phyloP scores from a whole-genome alignment of 2,113 vertebrate genomes.

The Mystacornis crossleyi region DNA sequence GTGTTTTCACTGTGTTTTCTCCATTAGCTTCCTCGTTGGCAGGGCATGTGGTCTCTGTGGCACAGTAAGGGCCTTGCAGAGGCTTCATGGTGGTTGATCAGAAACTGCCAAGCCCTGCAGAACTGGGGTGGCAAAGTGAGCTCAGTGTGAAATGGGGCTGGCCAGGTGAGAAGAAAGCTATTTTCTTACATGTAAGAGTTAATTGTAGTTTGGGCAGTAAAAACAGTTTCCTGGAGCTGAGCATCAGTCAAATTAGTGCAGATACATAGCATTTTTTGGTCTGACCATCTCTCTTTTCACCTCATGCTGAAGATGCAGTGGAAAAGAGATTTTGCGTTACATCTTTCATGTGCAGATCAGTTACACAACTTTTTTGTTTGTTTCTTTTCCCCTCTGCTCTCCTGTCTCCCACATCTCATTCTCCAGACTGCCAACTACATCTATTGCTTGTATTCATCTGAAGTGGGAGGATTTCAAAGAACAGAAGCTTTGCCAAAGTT shows the following conservation, averaged over 20 bases:
- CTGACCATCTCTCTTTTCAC: background rate
- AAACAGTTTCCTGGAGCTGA: background rate
- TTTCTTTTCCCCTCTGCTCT: background rate
- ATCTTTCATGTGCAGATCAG: background rate
- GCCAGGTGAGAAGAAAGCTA: background rate
- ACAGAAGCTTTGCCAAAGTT: background rate
- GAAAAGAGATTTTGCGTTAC: background rate
- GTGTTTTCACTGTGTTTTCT: background rate
- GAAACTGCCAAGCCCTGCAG: no score
- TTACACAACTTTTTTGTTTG: background rate
- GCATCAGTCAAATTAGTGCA: background rate
- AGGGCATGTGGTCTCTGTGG: fast-evolving
- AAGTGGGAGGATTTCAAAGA: constrained; percentile 1
- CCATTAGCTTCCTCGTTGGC: fast-evolving
- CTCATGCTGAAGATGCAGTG: background rate
- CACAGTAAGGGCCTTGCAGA: background rate
- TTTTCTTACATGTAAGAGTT: background rate
- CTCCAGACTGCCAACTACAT: background rate
- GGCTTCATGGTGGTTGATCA: background rate
- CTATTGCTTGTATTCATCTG: background rate
- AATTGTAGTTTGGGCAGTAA: background rate
- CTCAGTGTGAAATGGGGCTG: background rate
- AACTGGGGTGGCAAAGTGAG: background rate
- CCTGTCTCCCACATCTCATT: background rate
- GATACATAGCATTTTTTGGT: background rate